A percentile compares a stretch with the other conserved stretches of the same genome.
Conservation (phyloP, 2,113 vertebrate species). For the Laterallus jamaicensis region DNA sequence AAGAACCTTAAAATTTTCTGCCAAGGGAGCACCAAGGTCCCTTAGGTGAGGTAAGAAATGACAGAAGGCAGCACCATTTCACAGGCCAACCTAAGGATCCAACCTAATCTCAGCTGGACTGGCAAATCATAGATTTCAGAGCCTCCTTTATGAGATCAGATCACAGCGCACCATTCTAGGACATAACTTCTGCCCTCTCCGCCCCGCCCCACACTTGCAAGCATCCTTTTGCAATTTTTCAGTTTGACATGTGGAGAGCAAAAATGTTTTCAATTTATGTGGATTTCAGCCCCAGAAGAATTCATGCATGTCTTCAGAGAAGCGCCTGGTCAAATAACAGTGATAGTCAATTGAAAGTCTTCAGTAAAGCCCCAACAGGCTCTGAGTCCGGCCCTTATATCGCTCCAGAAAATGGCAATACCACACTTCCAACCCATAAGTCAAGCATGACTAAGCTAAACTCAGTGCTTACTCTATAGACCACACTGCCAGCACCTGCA, state of each 20-base stretch:
- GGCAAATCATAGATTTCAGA: not conserved
- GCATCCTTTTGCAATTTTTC: not conserved
- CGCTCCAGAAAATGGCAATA: not conserved
- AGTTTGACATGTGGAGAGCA: not conserved
- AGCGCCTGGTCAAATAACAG: accelerated
- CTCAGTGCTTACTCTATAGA: not conserved
- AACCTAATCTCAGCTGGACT: not conserved
- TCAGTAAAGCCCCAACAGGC: not conserved
- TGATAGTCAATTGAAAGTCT: not conserved
- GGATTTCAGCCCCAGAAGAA: not conserved
- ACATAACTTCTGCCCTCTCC: not conserved
- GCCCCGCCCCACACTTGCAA: not conserved
- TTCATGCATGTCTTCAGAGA: not conserved
- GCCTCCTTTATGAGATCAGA: not conserved
- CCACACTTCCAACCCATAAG: not conserved
- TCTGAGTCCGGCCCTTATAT: not conserved
- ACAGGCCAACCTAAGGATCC: not conserved
- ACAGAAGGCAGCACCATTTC: not conserved
- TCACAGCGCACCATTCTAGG: not conserved
- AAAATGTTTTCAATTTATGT: not conserved
- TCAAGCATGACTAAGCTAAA: not conserved
- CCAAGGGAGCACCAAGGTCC: not conserved
- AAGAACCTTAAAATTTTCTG: not conserved
- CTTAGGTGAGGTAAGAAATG: not conserved
- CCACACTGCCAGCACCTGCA: not conserved